Conservation (phyloP, 2,888 invertebrate genomes). For the Fragum fragum region DNA sequence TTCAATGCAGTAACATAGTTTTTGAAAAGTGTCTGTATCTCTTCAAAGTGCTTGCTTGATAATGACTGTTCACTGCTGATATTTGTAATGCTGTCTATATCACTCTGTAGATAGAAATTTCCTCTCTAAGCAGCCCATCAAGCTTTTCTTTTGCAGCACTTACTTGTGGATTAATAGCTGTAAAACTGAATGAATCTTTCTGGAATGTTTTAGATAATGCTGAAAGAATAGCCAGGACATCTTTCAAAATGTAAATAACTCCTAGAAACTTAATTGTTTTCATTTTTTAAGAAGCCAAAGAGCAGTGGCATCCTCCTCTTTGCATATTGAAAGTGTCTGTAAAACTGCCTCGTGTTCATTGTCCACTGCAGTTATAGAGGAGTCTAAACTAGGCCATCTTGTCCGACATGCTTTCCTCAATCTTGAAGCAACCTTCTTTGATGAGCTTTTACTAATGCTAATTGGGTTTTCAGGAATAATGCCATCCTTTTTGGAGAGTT, state of each 20-base stretch:
- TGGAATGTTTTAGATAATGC: slow-evolving; percentile 49
- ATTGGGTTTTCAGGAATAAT: slow-evolving; percentile 52
- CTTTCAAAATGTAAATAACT: slow-evolving; percentile 47
- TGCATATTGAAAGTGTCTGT: slow-evolving; percentile 27
- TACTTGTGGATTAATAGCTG: slow-evolving; percentile 29
- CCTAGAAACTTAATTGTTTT: slow-evolving; percentile 27
- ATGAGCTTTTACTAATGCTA: slow-evolving; percentile 26
- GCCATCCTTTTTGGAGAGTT: slow-evolving; percentile 67
- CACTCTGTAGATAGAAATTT: slow-evolving; percentile 31
- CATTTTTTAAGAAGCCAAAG: slow-evolving; percentile 43
- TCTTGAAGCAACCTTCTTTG: slow-evolving; percentile 41
- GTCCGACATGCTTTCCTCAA: slow-evolving; percentile 44
- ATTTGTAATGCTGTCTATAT: slow-evolving; percentile 46
- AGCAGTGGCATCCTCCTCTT: slow-evolving; percentile 40
- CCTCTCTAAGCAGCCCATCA: slow-evolving; percentile 9
- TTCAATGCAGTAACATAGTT: slow-evolving; percentile 46
- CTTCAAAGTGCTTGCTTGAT: slow-evolving; percentile 19
- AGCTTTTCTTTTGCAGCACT: slow-evolving; percentile 25
- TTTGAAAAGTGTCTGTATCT: slow-evolving; percentile 28
- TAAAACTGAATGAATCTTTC: slow-evolving; percentile 34
- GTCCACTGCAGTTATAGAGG: slow-evolving; percentile 45
- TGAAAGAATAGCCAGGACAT: slow-evolving; percentile 46
- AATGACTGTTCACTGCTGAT: slow-evolving; percentile 37
- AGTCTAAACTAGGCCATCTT: slow-evolving; percentile 67
- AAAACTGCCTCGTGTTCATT: slow-evolving; percentile 47